Percentiles rank a stretch among this genome's conserved stretches.
phyloP scores from a whole-genome alignment of 2,113 vertebrate genomes.

The Rhombomys opimus region DNA sequence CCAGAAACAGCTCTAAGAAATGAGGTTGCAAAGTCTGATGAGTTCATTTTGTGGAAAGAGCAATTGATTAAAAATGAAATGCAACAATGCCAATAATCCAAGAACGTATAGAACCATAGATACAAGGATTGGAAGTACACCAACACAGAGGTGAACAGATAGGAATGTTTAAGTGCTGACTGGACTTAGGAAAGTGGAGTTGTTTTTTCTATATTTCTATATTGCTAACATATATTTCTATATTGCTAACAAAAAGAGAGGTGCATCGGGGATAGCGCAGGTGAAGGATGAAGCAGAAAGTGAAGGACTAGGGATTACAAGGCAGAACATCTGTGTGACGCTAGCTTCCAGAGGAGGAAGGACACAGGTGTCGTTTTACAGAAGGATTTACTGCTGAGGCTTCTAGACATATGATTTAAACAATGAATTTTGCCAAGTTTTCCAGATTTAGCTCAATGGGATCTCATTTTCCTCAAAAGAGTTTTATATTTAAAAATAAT shows the following conservation, averaged over 20 bases:
- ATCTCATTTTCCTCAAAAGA: neutral
- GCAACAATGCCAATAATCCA: too few species aligned
- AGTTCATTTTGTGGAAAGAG: neutral
- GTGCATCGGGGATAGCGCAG: too few species aligned
- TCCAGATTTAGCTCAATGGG: neutral
- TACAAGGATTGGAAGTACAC: neutral
- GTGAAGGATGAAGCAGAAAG: neutral
- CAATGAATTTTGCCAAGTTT: neutral
- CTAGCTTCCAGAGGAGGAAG: neutral
- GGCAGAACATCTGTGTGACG: neutral
- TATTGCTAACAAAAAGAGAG: neutral
- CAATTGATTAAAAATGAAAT: neutral
- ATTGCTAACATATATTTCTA: too few species aligned
- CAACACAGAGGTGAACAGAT: too few species aligned
- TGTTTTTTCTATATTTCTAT: too few species aligned
- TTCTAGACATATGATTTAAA: neutral
- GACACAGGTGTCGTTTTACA: neutral
- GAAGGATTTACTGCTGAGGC: neutral
- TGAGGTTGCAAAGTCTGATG: too few species aligned
- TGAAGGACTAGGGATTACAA: rapidly evolving
- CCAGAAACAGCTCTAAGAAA: neutral
- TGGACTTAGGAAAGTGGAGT: neutral
- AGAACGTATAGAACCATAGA: neutral
- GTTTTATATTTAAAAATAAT: neutral
- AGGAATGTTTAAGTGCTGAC: neutral